Evolutionary conservation across 1,140 invertebrate genomes (phyloP), one percentile per base, ranked within the genome.

Genomic region (Drosophila orena): DNA sequence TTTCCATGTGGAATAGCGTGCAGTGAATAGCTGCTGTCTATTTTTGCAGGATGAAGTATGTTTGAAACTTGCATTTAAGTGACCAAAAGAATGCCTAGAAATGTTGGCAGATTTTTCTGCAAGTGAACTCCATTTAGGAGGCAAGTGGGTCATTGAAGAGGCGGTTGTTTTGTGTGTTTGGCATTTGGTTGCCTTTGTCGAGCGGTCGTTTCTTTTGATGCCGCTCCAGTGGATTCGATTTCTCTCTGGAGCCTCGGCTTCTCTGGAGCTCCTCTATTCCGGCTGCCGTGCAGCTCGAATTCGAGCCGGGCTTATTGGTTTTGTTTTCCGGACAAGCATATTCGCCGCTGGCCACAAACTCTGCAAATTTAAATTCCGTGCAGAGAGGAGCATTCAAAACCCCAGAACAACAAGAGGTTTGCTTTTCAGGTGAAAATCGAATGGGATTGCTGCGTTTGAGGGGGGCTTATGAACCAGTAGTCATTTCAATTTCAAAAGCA

Each of bases 151-250:
- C 8, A 4, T 14, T 47, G 35, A 22, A 64, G 64, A 35, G 52
- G 42, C 42, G 59, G 46, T 58, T 71, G 52, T 70, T 64, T 57
- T 70, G 44, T 59, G 77, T 74, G 74, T 71, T 78, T 88, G 78
- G 81, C 77, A 85, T 77, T 81, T 66, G 64, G 83, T 81, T 81
- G 77, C 62, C 79, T 79, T 80, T 80, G 71, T 80, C 49, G 58
- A 44, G 49, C 44, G 58, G 56, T 57, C 68, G 66, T 81, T 72
- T 74, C 80, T 84, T 79, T 76, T 79, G 60, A 81, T 75, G 74
- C 77, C 57, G 64, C 77, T 68, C 69, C 72, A 77, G 59, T 80
- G 66, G 61, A 60, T 85, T 73, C 79, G 81, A 86, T 70, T 73
- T 74, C 79, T 57, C 60, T 58, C 59, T 17, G 17, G 17, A 17